These are phyloP conservation scores for Eueides isabella DNA, from an alignment of 1,140 invertebrate genomes.

Conservation along the genomic window DNA sequence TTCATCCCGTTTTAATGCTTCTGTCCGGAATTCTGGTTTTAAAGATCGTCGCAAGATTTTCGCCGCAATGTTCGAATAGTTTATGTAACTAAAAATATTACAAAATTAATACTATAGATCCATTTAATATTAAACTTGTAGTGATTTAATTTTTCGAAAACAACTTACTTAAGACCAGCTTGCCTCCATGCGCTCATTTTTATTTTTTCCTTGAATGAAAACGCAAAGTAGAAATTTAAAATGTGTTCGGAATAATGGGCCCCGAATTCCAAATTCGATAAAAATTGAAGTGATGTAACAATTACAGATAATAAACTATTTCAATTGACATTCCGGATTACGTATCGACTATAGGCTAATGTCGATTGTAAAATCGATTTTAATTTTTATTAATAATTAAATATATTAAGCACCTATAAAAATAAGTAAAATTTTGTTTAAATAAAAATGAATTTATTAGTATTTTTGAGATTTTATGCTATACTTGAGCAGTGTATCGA, in stretches of 20 bases:
- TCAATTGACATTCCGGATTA: neutral
- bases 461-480: too few species aligned
- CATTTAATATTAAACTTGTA: neutral
- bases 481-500: too few species aligned
- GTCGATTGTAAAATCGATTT: neutral
- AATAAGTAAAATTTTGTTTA: too few species aligned
- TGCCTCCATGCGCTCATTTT: slow-evolving; percentile 78
- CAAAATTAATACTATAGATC: slow-evolving; percentile 13
- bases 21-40: slow-evolving; percentile 87
- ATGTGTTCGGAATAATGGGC: slow-evolving; percentile 45
- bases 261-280: slow-evolving; percentile 44
- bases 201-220: slow-evolving; percentile 24
- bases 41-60: slow-evolving; percentile 89
- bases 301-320: neutral
- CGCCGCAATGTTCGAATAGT: slow-evolving; percentile 95
- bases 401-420: too few species aligned
- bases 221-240: slow-evolving; percentile 35
- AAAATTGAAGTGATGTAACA: slow-evolving; percentile 55
- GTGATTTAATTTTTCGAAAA: neutral
- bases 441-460: too few species aligned
- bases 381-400: too few species aligned
- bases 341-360: neutral
- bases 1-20: slow-evolving; percentile 89
- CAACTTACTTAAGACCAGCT: slow-evolving; percentile 74
- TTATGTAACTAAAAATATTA: slow-evolving; percentile 88